Conservation (phyloP, 2,113 vertebrate genomes). For the Azemiops feae region DNA sequence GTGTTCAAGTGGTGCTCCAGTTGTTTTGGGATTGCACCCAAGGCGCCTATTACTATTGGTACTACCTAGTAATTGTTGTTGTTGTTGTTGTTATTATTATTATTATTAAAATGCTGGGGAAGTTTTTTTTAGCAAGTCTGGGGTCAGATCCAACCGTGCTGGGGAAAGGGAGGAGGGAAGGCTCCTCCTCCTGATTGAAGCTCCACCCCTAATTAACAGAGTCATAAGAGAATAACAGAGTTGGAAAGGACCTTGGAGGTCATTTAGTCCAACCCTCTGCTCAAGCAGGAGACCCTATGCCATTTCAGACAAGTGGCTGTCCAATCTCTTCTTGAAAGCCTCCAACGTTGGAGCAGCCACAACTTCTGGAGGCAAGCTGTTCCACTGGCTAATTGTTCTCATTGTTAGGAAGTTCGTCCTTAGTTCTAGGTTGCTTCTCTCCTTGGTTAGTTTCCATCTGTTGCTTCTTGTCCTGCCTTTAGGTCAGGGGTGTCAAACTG, state of each 20-base stretch:
- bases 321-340: neutral
- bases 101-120: neutral
- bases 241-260: neutral
- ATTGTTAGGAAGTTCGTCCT: neutral
- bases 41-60: too few relatives aligned
- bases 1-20: too few relatives aligned
- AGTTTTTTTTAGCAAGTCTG: neutral
- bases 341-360: neutral
- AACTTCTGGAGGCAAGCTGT: neutral
- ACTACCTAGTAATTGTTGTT: too few relatives aligned
- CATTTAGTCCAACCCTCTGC: neutral
- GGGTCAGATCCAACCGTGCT: neutral
- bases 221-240: neutral
- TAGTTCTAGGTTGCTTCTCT: neutral
- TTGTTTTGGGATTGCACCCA: too few relatives aligned
- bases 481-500: too few relatives aligned
- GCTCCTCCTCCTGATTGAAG: neutral
- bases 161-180: neutral
- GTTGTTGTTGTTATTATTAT: accelerated
- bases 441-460: neutral
- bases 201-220: neutral
- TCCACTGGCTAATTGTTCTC: neutral
- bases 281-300: too few relatives aligned
- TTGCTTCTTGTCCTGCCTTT: too few relatives aligned
- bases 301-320: neutral